Evolutionary conservation across 2,797 vertebrate species (phyloP).

Genomic region (Anguilla obscura): DNA sequence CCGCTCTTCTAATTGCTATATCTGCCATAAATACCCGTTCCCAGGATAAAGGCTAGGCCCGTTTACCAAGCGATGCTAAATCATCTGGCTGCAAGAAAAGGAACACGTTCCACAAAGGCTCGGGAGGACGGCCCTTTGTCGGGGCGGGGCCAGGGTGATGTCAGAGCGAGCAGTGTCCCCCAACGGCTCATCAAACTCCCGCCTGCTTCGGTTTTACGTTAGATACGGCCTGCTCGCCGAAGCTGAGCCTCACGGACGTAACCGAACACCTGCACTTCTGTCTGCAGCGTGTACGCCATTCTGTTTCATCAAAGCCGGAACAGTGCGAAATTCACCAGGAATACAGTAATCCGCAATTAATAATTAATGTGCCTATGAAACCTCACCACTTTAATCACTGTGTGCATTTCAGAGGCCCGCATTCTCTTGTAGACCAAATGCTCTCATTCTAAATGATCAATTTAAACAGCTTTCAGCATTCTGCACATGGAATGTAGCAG

Average conservation of each 20-base stretch:
- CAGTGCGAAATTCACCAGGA: background rate
- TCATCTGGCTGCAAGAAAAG: background rate
- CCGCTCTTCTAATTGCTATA: background rate
- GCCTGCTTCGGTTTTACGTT: background rate
- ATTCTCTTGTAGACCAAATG: background rate
- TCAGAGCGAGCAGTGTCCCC: background rate
- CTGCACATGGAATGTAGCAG: background rate
- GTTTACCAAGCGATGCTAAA: background rate
- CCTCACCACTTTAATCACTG: background rate
- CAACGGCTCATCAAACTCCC: background rate
- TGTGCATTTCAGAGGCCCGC: background rate
- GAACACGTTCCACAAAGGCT: background rate
- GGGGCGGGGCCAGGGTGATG: background rate
- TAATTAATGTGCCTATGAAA: background rate
- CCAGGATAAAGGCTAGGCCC: background rate
- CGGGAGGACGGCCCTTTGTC: background rate
- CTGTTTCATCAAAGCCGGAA: background rate
- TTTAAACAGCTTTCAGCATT: background rate
- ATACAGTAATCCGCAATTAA: background rate
- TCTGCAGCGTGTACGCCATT: background rate
- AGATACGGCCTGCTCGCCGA: background rate
- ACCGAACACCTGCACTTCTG: background rate
- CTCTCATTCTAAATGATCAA: background rate
- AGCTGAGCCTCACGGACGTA: background rate
- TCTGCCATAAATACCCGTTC: background rate